Evolutionary conservation across 2,888 invertebrate species (phyloP).

Genomic region (Melanchra persicariae): DNA sequence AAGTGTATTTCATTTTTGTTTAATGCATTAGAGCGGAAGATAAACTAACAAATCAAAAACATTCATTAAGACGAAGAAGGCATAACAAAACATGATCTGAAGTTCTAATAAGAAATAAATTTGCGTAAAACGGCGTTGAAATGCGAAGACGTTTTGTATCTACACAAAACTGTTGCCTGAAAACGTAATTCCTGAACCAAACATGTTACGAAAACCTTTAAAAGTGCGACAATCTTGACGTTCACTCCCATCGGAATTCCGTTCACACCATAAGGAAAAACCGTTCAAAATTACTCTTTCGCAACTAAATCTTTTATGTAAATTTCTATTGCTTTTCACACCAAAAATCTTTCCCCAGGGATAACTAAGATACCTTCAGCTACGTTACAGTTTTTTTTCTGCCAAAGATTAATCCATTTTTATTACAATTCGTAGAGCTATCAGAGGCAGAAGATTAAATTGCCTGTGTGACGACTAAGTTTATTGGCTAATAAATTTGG

Average conservation of each 20-base stretch:
- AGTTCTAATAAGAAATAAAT: too few relatives aligned
- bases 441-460: slow-evolving; percentile 82
- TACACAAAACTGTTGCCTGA: background rate
- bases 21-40: too few relatives aligned
- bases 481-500: slow-evolving; percentile 83
- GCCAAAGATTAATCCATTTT: slow-evolving; percentile 72
- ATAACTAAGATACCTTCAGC: slow-evolving; percentile 49
- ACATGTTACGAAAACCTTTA: slow-evolving; percentile 12
- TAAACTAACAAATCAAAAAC: too few relatives aligned
- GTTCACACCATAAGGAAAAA: slow-evolving; percentile 60
- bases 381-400: slow-evolving; percentile 55
- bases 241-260: slow-evolving; percentile 49
- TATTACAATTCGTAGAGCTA: slow-evolving; percentile 76
- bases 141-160: background rate
- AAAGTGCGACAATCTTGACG: slow-evolving; percentile 41
- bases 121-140: background rate
- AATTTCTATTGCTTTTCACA: slow-evolving; percentile 64
- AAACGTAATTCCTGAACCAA: slow-evolving; percentile 24
- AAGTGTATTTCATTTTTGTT: too few relatives aligned
- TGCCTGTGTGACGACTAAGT: slow-evolving; percentile 84
- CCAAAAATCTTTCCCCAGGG: slow-evolving; percentile 64
- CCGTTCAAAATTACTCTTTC: slow-evolving; percentile 57
- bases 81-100: too few relatives aligned
- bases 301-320: slow-evolving; percentile 67
- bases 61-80: too few relatives aligned